Evolutionary conservation across 2,113 vertebrate genomes (phyloP), one percentile per base, ranked within the genome.

Genomic region (Salvator merianae): DNA sequence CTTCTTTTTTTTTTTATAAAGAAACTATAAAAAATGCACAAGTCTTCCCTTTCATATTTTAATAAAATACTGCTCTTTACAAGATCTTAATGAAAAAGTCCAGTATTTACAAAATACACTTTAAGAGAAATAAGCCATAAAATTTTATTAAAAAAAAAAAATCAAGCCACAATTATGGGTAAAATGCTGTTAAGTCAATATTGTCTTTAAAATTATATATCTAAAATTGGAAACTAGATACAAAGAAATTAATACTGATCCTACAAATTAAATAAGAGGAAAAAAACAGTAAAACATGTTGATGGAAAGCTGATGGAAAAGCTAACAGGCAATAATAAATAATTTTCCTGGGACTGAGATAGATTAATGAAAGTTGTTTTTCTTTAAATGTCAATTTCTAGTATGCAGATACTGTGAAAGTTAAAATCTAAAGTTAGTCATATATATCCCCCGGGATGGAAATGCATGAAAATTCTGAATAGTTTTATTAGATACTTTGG

Each of bases 1-100:
- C 88, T n/a, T n/a, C n/a, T n/a, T n/a, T n/a, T n/a, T n/a, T n/a
- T 94, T 95, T 94, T 91, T 94, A 93, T 95, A 96, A 93, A 91
- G 92, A 96, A 96, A 93, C 92, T 96, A 96, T 90, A 96, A 95
- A 95, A 97, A 96, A 90, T 87, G 68, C 95, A 96, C 93, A 94
- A 95, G 90, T 95, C 90, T 95, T 96, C 95, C 95, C 94, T 96
- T 96, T 96, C 94, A 88, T 87, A 94, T 93, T 94, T 95, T 96
- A 96, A 95, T 97, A 97, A 97, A 97, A 97, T 97, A 96, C 93
- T 94, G 93, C 94, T 95, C 93, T 97, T 92, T 96, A 96, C 94
- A 97, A 97, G 94, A 95, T 95, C 93, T 85, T 95, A 95, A 96
- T 96, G 95, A 95, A 96, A 97, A 97, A 93, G 92, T 95, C 93